Percentiles rank a stretch among this genome's conserved stretches.
phyloP scores from a whole-genome alignment of 2,888 invertebrate genomes.

The Xestia ashworthii region DNA sequence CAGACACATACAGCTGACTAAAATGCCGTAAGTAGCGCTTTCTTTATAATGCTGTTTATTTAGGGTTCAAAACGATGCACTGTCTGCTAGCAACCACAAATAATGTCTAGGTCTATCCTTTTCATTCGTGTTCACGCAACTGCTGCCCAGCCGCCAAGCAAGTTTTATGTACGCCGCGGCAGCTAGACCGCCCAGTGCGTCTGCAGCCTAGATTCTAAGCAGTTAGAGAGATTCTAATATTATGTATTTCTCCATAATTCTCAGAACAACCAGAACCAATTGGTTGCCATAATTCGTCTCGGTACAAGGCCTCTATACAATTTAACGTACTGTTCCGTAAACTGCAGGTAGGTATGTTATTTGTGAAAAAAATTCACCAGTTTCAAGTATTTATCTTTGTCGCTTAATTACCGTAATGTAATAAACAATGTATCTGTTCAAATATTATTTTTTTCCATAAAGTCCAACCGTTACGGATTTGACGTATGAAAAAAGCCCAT shows the following conservation, averaged over 20 bases:
- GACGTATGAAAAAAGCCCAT: not conserved
- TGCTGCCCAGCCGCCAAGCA: not conserved
- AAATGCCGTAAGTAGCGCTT: not conserved
- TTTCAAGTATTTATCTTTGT: slow-evolving; percentile 37
- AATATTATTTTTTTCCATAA: slow-evolving; percentile 8
- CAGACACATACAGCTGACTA: not conserved
- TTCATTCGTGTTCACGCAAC: not conserved
- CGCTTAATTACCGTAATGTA: slow-evolving; percentile 11
- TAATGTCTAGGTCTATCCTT: no score
- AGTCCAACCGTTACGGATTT: not conserved
- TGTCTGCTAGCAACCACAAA: not conserved
- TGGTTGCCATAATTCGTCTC: slow-evolving; percentile 31
- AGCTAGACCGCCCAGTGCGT: slow-evolving; percentile 26
- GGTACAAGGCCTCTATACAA: slow-evolving; percentile 20
- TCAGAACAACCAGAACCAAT: slow-evolving; percentile 41
- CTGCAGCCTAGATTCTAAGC: slow-evolving; percentile 30
- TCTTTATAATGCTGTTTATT: not conserved
- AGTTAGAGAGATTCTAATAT: slow-evolving; percentile 35
- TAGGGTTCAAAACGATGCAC: not conserved
- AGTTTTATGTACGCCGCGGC: not conserved
- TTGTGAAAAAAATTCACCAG: slow-evolving; percentile 13
- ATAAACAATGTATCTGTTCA: not conserved
- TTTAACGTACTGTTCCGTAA: slow-evolving; percentile 47
- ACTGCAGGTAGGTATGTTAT: slow-evolving; percentile 36
- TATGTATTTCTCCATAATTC: slow-evolving; percentile 33